phyloP scores from a whole-genome alignment of 2,888 invertebrate genomes.

The Ypsolopha sequella region DNA sequence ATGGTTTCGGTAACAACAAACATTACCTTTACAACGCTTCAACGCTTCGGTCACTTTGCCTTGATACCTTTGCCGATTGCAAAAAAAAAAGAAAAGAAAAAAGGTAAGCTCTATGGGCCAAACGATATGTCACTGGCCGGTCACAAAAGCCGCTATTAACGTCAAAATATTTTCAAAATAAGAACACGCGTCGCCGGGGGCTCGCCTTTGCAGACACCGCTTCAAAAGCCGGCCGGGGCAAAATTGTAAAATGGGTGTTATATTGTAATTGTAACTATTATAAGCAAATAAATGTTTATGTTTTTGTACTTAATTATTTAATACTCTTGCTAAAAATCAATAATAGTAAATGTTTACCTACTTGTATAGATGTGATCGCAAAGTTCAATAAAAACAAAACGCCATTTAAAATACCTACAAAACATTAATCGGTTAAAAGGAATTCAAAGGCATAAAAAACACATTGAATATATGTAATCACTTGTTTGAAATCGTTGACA shows the following conservation, averaged over 20 bases:
- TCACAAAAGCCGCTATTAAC: slow-evolving; percentile 21
- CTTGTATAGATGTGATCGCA: no score
- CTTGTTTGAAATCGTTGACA: slow-evolving; percentile 22
- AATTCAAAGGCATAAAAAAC: neutral
- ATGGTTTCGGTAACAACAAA: neutral
- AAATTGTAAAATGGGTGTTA: no score
- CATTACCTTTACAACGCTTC: neutral
- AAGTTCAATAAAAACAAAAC: no score
- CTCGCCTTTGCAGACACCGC: slow-evolving; percentile 39
- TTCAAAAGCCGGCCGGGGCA: neutral
- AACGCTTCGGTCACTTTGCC: neutral
- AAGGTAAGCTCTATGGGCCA: neutral
- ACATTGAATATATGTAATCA: slow-evolving; percentile 19
- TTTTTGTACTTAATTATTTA: no score
- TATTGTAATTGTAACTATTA: no score
- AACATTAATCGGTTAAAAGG: no score
- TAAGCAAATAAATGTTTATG: no score
- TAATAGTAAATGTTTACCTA: no score
- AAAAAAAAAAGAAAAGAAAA: neutral
- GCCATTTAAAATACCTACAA: no score
- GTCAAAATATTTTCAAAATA: slow-evolving; percentile 68
- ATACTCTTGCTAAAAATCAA: no score
- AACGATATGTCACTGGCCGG: neutral
- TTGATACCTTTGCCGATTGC: neutral
- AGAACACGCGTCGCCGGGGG: slow-evolving; percentile 39